Evolutionary conservation across 2,113 vertebrate genomes (phyloP).

Genomic region (Panthera uncia): DNA sequence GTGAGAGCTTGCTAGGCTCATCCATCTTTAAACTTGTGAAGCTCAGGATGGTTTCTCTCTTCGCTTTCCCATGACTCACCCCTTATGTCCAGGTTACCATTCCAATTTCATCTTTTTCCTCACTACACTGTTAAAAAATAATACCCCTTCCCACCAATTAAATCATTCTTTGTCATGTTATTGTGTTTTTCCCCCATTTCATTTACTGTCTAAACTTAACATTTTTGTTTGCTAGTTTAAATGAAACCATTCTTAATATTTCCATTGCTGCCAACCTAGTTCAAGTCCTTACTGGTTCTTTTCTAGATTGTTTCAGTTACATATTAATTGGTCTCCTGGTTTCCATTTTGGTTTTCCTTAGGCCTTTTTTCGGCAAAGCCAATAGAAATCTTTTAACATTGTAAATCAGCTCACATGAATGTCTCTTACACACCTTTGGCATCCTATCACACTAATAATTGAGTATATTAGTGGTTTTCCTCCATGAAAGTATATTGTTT

Average conservation of each 20-base stretch:
- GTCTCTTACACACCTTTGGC: not conserved
- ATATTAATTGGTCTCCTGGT: not conserved
- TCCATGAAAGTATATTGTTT: not conserved
- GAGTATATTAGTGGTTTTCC: not conserved
- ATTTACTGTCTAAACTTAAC: not conserved
- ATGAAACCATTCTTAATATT: not conserved
- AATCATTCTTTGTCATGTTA: not conserved
- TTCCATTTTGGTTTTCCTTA: constrained; percentile 20
- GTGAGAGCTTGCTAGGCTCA: not conserved
- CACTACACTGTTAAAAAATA: constrained; percentile 4
- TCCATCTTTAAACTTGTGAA: constrained; percentile 27
- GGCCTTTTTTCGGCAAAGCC: not conserved
- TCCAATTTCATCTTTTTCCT: constrained; percentile 29
- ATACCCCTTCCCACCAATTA: not conserved
- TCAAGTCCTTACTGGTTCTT: not conserved
- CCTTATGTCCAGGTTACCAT: not conserved
- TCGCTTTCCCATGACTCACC: not conserved
- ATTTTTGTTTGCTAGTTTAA: constrained; percentile 24
- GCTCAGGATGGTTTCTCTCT: not conserved
- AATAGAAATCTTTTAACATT: not conserved
- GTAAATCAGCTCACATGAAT: not conserved
- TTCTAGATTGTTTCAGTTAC: not conserved
- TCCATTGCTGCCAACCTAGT: not conserved
- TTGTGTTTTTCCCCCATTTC: not conserved
- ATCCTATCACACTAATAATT: not conserved